These are phyloP conservation scores for Leptobrachium leishanense DNA, from an alignment of 2,113 vertebrate genomes.

Conservation along the genomic window DNA sequence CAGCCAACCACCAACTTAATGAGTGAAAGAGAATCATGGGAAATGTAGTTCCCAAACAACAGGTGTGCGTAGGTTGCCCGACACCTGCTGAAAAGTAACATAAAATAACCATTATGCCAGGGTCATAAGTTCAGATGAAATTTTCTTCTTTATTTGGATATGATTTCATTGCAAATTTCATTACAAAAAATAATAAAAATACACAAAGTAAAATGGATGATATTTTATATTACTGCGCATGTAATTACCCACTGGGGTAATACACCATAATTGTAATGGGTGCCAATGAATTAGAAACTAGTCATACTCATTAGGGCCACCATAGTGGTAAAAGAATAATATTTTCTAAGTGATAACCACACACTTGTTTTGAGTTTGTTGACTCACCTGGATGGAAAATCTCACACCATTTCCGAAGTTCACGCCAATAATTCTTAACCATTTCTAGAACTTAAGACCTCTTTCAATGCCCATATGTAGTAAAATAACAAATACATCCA, in stretches of 20 bases:
- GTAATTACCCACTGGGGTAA: neutral
- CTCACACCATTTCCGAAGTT: conserved; percentile 29
- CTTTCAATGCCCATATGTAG: no score
- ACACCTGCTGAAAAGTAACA: no score
- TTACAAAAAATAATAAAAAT: neutral
- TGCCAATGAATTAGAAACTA: neutral
- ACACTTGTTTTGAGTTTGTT: conserved; percentile 30
- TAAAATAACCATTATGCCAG: no score
- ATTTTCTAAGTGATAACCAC: conserved; percentile 50
- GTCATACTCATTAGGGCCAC: neutral
- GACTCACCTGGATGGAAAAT: conserved; percentile 31
- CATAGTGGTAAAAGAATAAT: conserved; percentile 48
- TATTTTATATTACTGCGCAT: neutral
- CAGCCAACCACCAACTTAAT: no score
- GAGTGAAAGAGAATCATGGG: no score
- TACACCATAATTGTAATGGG: neutral
- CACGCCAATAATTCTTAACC: no score
- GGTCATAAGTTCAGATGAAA: no score
- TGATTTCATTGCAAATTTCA: neutral
- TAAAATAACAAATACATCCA: no score
- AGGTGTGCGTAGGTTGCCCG: no score
- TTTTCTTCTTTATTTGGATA: no score
- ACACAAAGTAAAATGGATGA: neutral
- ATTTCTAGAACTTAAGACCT: no score
- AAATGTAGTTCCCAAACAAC: no score